Evolutionary conservation across 2,113 vertebrate genomes (phyloP).

Genomic region (Propithecus coquereli): DNA sequence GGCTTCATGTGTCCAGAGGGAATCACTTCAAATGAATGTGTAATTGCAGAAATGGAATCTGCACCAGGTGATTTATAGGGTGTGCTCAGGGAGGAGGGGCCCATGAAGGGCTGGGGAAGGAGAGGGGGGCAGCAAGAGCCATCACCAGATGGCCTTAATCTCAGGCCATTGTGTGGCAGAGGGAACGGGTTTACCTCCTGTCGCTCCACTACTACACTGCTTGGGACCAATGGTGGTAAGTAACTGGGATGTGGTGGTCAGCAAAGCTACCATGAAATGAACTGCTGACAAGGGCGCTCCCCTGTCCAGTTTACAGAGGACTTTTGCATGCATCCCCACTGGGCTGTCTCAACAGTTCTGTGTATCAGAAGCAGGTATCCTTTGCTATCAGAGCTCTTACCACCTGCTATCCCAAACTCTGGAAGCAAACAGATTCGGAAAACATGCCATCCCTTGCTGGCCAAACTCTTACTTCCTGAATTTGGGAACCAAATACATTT

Average conservation of each 20-base stretch:
- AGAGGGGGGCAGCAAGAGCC: not conserved
- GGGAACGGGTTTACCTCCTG: not conserved
- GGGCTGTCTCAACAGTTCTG: not conserved
- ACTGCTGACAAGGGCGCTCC: not conserved
- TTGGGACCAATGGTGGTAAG: not conserved
- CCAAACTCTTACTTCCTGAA: not conserved
- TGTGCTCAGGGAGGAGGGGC: not conserved
- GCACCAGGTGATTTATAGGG: not conserved
- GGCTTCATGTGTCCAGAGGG: constrained; percentile 7
- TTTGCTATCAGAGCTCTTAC: not conserved
- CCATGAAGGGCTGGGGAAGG: too few relatives aligned
- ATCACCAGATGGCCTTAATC: not conserved
- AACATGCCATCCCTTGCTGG: not conserved
- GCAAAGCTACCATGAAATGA: not conserved
- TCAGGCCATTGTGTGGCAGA: not conserved
- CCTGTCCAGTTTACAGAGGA: not conserved
- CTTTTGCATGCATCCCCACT: fast-evolving
- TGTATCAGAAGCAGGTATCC: not conserved
- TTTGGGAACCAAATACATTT: not conserved
- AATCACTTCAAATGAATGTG: not conserved
- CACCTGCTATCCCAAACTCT: not conserved
- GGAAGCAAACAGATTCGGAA: not conserved
- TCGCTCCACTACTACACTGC: not conserved
- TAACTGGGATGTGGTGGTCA: not conserved
- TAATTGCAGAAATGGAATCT: not conserved